A percentile compares a stretch with the other conserved stretches of the same genome.
phyloP scores from a whole-genome alignment of 2,797 vertebrate species.

The Gastrophryne carolinensis region DNA sequence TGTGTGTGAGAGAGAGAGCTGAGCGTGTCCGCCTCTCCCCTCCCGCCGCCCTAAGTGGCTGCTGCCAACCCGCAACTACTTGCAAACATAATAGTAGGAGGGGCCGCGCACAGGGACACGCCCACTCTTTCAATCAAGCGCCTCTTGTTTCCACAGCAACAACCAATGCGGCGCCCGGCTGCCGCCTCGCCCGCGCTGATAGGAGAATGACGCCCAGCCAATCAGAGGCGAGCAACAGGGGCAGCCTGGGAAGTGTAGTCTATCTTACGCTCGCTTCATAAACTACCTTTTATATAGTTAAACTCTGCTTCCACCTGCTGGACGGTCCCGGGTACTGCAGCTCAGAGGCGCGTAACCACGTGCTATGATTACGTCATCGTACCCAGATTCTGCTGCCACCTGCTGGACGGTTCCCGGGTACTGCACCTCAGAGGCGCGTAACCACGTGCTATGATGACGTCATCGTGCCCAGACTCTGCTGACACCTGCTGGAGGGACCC shows the following conservation, averaged over 20 bases:
- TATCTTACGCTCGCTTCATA: no score
- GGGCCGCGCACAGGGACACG: constrained; percentile 10
- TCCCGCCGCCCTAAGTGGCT: constrained; percentile 47
- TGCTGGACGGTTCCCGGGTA: neutral
- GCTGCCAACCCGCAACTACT: constrained; percentile 53
- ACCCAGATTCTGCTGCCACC: constrained; percentile 17
- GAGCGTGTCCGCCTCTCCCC: neutral
- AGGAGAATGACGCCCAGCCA: constrained; percentile 31
- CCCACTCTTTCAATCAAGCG: constrained; percentile 53
- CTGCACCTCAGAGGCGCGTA: neutral
- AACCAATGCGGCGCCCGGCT: constrained; percentile 34
- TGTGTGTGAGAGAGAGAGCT: no score
- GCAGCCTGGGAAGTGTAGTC: constrained; percentile 36
- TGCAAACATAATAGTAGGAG: constrained; percentile 52
- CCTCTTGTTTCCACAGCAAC: constrained; percentile 53
- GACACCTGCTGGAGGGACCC: neutral
- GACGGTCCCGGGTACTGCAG: neutral
- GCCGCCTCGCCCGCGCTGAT: constrained; percentile 30
- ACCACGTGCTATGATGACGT: no score
- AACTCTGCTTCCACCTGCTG: constrained; percentile 19
- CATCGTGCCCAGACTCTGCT: no score
- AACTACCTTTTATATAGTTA: no score
- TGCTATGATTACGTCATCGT: no score
- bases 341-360: no score
- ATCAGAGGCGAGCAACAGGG: neutral